phyloP scores from a whole-genome alignment of 2,888 invertebrate genomes.

The Dicranocentrus wangi region DNA sequence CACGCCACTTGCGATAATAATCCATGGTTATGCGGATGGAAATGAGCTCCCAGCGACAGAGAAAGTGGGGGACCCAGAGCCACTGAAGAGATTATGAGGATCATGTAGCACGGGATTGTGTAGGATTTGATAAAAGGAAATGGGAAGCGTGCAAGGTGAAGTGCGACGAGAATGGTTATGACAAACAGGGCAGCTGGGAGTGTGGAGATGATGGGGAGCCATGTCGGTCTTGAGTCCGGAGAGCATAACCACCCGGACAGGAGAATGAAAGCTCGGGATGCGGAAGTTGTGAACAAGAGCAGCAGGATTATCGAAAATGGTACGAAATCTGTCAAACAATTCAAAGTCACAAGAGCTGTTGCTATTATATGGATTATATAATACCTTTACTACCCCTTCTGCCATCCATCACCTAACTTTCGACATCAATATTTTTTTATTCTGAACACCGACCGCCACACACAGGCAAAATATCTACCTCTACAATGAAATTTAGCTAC shows the following conservation, averaged over 20 bases:
- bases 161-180: conserved; percentile 72
- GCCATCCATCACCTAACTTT: conserved; percentile 61
- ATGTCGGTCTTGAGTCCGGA: conserved; percentile 71
- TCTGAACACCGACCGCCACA: too few species aligned
- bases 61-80: conserved; percentile 71
- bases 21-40: conserved; percentile 70
- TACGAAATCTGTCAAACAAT: conserved; percentile 73
- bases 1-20: conserved; percentile 72
- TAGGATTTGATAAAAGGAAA: conserved; percentile 73
- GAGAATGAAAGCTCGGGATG: conserved; percentile 73
- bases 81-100: conserved; percentile 71
- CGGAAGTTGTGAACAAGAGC: conserved; percentile 72
- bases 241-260: conserved; percentile 73
- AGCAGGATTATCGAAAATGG: conserved; percentile 73
- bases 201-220: conserved; percentile 73
- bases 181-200: conserved; percentile 72
- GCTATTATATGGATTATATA: conserved; percentile 61
- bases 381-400: too few species aligned
- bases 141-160: conserved; percentile 73
- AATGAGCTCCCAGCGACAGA: conserved; percentile 72
- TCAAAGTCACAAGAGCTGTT: conserved; percentile 54
- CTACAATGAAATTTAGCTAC: too few species aligned
- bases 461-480: too few species aligned
- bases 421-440: too few species aligned
- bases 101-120: conserved; percentile 70